Evolutionary conservation across 53 echinoderm and acorn worm genomes (phyloP).

Genomic region (Antedon mediterranea): DNA sequence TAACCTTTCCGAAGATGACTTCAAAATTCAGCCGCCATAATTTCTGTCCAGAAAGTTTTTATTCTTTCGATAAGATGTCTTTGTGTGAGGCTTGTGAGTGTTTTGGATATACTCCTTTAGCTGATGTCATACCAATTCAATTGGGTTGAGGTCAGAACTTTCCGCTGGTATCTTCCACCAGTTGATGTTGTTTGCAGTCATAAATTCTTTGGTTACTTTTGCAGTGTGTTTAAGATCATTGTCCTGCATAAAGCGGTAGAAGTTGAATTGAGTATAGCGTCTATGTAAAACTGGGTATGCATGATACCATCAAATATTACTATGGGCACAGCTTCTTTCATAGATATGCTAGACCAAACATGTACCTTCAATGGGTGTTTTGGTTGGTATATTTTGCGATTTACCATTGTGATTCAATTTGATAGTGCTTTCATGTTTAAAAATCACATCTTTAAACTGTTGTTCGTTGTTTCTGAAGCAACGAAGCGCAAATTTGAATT

Average conservation of each 20-base stretch:
- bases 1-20: conserved; percentile 2
- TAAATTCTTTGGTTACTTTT: too few species aligned
- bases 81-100: conserved; percentile 3
- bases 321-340: conserved; percentile 2
- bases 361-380: conserved; percentile 18
- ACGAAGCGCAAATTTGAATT: conserved; percentile 3
- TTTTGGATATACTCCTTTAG: conserved; percentile 13
- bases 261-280: conserved; percentile 4
- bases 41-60: background rate
- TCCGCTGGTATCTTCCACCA: too few species aligned
- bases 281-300: conserved; percentile 11
- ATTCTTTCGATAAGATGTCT: conserved; percentile 3
- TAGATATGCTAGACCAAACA: conserved; percentile 26
- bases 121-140: conserved; percentile 13
- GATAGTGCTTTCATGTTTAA: conserved; percentile 24
- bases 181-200: too few species aligned
- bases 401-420: conserved; percentile 24
- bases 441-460: conserved; percentile 16
- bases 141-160: too few species aligned
- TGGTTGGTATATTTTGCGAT: background rate
- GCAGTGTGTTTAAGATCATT: background rate
- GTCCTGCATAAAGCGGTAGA: background rate
- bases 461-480: conserved; percentile 3
- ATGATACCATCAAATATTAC: conserved; percentile 28
- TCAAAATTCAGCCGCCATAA: background rate